These are phyloP conservation scores for Syrrhaptes paradoxus DNA, from an alignment of 2,113 vertebrate genomes.

Conservation along the genomic window DNA sequence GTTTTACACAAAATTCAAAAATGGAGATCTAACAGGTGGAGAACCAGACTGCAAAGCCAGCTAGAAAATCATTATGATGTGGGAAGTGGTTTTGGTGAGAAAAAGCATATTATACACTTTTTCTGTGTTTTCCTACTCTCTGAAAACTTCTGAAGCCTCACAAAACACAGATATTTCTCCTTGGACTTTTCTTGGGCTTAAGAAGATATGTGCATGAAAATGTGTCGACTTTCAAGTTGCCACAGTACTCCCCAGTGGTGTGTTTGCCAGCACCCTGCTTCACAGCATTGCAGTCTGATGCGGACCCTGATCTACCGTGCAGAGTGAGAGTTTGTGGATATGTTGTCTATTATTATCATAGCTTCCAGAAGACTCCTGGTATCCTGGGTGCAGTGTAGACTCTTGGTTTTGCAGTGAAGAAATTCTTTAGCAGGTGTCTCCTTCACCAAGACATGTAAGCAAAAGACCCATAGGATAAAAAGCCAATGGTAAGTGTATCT, in stretches of 20 bases:
- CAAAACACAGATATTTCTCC: neutral
- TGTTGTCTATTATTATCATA: neutral
- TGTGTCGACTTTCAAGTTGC: neutral
- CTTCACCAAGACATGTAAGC: neutral
- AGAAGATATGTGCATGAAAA: neutral
- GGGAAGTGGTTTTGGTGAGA: neutral
- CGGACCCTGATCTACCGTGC: neutral
- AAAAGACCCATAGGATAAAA: neutral
- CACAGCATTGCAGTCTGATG: neutral
- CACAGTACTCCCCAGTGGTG: neutral
- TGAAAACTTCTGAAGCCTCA: neutral
- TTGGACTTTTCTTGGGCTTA: neutral
- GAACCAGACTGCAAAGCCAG: neutral
- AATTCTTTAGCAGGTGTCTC: neutral
- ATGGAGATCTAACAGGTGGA: neutral
- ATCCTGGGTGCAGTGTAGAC: no score
- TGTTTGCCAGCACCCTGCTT: neutral
- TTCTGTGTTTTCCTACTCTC: neutral
- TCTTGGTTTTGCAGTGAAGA: neutral
- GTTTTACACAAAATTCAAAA: neutral
- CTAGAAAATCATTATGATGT: neutral
- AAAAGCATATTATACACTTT: accelerated
- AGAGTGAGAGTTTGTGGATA: neutral
- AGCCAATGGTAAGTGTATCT: neutral
- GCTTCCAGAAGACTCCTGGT: neutral